A percentile compares a stretch with the other conserved stretches of the same genome.
phyloP scores from a whole-genome alignment of 2,888 invertebrate species.

The Ormia ochracea region DNA sequence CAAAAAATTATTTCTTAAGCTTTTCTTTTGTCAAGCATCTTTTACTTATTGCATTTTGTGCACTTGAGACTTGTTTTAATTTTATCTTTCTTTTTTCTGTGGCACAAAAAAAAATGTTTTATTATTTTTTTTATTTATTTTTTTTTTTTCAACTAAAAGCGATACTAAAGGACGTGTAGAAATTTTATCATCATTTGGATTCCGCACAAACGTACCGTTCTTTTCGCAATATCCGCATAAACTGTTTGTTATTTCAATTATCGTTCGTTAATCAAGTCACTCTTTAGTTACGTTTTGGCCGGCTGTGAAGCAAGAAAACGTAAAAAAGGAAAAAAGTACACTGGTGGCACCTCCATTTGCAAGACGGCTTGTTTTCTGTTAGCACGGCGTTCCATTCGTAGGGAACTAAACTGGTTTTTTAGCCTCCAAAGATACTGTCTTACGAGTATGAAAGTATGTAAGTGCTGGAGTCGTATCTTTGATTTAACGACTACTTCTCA shows the following conservation, averaged over 20 bases:
- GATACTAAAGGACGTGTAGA: not conserved
- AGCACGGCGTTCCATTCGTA: slow-evolving; percentile 34
- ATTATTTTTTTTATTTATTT: not conserved
- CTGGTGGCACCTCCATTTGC: slow-evolving; percentile 46
- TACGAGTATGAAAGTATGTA: not conserved
- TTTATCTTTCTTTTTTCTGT: not conserved
- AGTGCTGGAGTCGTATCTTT: slow-evolving; percentile 36
- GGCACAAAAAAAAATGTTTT: not conserved
- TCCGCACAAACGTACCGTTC: slow-evolving; percentile 69
- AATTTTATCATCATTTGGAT: slow-evolving; percentile 29
- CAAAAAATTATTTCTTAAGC: not conserved
- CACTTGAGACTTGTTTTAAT: not conserved
- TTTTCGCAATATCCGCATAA: slow-evolving; percentile 72
- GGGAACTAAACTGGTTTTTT: slow-evolving; percentile 57
- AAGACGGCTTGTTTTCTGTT: slow-evolving; percentile 28
- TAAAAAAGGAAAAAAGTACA: not conserved
- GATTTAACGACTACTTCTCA: slow-evolving; percentile 20
- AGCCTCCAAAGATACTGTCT: slow-evolving; percentile 17
- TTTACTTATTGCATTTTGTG: not conserved
- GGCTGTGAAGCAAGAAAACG: slow-evolving; percentile 31
- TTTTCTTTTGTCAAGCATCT: not conserved
- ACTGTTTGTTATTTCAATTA: slow-evolving; percentile 69
- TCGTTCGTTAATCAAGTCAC: slow-evolving; percentile 59
- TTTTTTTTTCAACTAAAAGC: not conserved
- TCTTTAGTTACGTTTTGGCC: slow-evolving; percentile 42